These are phyloP conservation scores for Julus scanicus DNA, from an alignment of 2,888 invertebrate species.

Conservation along the genomic window DNA sequence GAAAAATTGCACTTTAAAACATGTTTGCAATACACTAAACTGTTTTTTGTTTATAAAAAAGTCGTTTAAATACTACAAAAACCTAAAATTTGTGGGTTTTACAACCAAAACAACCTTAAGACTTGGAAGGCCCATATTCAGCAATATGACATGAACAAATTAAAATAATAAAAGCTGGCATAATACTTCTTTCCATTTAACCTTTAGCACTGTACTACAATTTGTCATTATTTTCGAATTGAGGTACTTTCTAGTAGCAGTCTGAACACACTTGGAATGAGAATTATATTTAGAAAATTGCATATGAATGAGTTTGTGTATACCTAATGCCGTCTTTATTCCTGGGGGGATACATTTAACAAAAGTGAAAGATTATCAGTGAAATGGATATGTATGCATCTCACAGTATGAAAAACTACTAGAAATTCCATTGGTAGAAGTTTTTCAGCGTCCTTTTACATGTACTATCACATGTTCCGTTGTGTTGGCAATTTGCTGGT, in stretches of 20 bases:
- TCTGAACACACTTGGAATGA: not conserved
- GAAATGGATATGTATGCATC: not conserved
- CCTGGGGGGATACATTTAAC: not conserved
- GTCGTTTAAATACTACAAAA: no score
- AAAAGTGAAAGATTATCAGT: not conserved
- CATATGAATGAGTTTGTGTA: not conserved
- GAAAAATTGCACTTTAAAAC: no score
- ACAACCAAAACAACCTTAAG: not conserved
- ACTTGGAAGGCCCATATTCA: not conserved
- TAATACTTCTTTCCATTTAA: not conserved
- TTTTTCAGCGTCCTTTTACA: not conserved
- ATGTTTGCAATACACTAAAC: no score
- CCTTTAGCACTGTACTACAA: not conserved
- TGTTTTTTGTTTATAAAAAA: no score
- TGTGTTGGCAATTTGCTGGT: slow-evolving; percentile 40
- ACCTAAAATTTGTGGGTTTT: no score
- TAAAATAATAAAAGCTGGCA: not conserved
- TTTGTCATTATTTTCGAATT: not conserved
- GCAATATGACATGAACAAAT: not conserved
- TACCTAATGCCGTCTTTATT: not conserved
- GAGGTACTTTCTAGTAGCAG: not conserved
- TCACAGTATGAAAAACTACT: not conserved
- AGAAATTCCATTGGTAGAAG: not conserved
- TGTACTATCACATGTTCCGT: slow-evolving; percentile 17
- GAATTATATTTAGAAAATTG: not conserved